Evolutionary conservation across 2,888 invertebrate genomes (phyloP).

Genomic region (Agriopis leucophaearia): DNA sequence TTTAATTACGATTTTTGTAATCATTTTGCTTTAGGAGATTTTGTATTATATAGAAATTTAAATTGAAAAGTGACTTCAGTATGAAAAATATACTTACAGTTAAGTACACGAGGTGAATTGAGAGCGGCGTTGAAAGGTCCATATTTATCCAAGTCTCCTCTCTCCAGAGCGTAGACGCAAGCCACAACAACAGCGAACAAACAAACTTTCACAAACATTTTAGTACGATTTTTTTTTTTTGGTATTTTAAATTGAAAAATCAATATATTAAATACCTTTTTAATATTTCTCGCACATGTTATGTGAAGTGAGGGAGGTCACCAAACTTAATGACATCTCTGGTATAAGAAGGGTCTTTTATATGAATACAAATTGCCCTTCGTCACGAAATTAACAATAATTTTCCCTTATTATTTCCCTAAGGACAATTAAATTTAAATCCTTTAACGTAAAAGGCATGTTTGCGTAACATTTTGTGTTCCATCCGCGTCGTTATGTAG

Average conservation of each 20-base stretch:
- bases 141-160: slow-evolving; percentile 41
- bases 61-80: background rate
- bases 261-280: slow-evolving; percentile 31
- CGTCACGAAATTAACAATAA: slow-evolving; percentile 6
- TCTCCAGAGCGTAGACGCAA: slow-evolving; percentile 23
- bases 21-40: background rate
- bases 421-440: slow-evolving; percentile 9
- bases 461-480: background rate
- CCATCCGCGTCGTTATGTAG: background rate
- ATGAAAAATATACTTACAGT: slow-evolving; percentile 30
- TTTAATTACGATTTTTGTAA: background rate
- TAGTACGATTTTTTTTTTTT: slow-evolving; percentile 33
- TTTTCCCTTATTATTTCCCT: background rate
- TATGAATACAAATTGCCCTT: background rate
- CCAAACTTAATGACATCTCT: slow-evolving; percentile 8
- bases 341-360: background rate
- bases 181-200: slow-evolving; percentile 29
- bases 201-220: slow-evolving; percentile 30
- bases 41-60: background rate
- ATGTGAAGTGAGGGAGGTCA: slow-evolving; percentile 21
- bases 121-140: slow-evolving; percentile 36
- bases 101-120: slow-evolving; percentile 33
- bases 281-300: slow-evolving; percentile 35
- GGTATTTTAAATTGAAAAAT: slow-evolving; percentile 33
- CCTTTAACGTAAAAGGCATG: background rate